These are phyloP conservation scores for Acrocyrtus sp. DNA, from an alignment of 2,888 invertebrate species.

Conservation along the genomic window DNA sequence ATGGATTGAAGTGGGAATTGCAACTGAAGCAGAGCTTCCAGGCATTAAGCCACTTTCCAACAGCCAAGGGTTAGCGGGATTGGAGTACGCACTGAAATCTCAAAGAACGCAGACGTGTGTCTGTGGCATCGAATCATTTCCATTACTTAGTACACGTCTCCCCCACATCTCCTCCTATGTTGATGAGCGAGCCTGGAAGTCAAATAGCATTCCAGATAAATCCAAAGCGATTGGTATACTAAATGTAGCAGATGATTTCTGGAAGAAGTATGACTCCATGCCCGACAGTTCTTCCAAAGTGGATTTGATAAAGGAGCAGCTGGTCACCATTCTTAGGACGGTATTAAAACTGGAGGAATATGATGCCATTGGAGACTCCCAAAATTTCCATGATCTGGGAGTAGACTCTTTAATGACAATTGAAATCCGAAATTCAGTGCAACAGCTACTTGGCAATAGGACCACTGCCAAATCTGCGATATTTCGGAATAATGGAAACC, in stretches of 20 bases:
- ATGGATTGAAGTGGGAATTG: slow-evolving; percentile 25
- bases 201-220: neutral
- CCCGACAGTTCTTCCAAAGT: neutral
- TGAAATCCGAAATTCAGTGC: slow-evolving; percentile 28
- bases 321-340: slow-evolving; percentile 5
- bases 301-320: slow-evolving; percentile 5
- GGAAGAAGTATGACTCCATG: slow-evolving; percentile 10
- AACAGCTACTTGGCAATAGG: slow-evolving; percentile 7
- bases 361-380: slow-evolving; percentile 15
- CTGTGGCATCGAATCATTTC: neutral
- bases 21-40: slow-evolving; percentile 23
- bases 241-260: slow-evolving; percentile 3
- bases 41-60: slow-evolving; percentile 25
- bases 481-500: slow-evolving; percentile 20
- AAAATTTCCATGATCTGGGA: slow-evolving; percentile 26
- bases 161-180: neutral
- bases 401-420: slow-evolving; percentile 35
- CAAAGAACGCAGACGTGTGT: slow-evolving; percentile 12
- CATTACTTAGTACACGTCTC: neutral
- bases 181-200: neutral
- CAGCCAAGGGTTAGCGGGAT: slow-evolving; percentile 19
- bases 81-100: slow-evolving; percentile 21
- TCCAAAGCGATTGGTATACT: slow-evolving; percentile 1
- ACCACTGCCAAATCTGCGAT: slow-evolving; percentile 1
- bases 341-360: slow-evolving; percentile 16